phyloP scores from a whole-genome alignment of 1,140 invertebrate species.

The Drosophila navojoa region DNA sequence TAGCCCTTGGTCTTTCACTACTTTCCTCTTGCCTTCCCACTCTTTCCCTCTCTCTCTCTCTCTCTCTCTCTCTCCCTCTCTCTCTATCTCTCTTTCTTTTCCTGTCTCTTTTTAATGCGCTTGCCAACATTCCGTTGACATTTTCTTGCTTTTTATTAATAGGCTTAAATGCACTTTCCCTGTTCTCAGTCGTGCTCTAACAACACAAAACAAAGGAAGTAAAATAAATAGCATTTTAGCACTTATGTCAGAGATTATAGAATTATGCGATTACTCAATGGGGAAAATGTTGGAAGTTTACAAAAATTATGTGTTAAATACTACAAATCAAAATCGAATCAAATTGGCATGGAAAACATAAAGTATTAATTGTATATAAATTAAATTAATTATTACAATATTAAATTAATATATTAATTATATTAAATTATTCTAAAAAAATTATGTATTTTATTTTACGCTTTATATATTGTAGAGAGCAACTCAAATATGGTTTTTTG shows the following conservation, averaged over 20 bases:
- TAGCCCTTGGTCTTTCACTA: conserved; percentile 8
- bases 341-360: no score
- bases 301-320: no score
- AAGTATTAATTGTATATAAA: no score
- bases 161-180: conserved; percentile 36
- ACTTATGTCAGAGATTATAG: background rate
- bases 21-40: background rate
- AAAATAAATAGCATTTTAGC: background rate
- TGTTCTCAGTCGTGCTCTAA: background rate
- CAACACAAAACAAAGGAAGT: background rate
- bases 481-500: no score
- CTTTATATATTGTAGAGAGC: no score
- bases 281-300: no score
- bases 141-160: conserved; percentile 51
- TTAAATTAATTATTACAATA: no score
- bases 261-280: background rate
- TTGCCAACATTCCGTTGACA: conserved; percentile 54
- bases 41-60: background rate
- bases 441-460: no score
- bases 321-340: no score
- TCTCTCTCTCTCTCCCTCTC: background rate
- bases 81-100: background rate
- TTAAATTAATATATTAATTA: no score
- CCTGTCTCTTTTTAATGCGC: conserved; percentile 48
- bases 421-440: no score